Evolutionary conservation across 2,113 vertebrate genomes (phyloP).

Genomic region (Grammomys dolichurus): DNA sequence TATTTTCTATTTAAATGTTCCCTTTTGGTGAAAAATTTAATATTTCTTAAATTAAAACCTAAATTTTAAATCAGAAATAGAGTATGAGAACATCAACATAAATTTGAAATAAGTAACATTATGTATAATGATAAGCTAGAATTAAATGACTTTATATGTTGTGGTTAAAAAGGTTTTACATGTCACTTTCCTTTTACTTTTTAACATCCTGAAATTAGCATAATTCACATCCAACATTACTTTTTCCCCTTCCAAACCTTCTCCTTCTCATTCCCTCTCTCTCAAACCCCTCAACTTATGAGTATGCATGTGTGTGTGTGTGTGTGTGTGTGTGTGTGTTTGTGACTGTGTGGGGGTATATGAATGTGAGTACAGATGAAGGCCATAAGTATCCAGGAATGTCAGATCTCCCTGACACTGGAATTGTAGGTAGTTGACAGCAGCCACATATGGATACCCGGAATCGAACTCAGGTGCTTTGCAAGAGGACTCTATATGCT

Average conservation of each 20-base stretch:
- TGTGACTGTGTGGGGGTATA: too few relatives aligned
- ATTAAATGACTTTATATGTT: background rate
- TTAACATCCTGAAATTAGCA: background rate
- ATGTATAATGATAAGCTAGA: background rate
- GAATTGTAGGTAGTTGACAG: background rate
- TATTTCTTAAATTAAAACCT: slow-evolving; percentile 40
- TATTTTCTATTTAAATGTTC: slow-evolving; percentile 8
- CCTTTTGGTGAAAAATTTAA: slow-evolving; percentile 61
- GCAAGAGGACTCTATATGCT: background rate
- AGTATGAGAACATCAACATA: background rate
- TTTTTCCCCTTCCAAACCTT: background rate
- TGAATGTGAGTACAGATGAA: background rate
- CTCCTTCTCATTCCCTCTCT: background rate
- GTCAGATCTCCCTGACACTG: background rate
- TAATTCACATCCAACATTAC: background rate
- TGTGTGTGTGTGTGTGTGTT: background rate
- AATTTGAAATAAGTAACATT: slow-evolving; percentile 56
- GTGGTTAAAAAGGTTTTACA: background rate
- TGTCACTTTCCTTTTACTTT: background rate
- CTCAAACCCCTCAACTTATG: background rate
- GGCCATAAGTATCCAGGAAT: background rate
- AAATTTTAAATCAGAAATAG: slow-evolving; percentile 57
- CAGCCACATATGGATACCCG: background rate
- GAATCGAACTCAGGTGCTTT: background rate
- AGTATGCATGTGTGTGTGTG: background rate